These are phyloP conservation scores for Anguilla pacifica DNA, from an alignment of 2,797 vertebrate species.

Conservation along the genomic window DNA sequence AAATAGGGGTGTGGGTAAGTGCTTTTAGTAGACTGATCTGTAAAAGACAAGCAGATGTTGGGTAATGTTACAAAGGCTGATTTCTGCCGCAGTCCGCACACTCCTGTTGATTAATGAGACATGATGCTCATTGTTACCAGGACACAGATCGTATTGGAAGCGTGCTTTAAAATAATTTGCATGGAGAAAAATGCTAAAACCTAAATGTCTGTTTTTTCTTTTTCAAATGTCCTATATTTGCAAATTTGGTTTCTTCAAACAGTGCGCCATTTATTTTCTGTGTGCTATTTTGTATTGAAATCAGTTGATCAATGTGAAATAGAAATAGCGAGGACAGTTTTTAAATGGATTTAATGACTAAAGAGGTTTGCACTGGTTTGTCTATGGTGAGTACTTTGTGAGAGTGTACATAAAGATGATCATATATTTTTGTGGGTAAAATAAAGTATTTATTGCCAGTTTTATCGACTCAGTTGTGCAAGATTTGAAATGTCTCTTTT, in stretches of 20 bases:
- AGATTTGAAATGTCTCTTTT: background rate
- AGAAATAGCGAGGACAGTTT: conserved; percentile 23
- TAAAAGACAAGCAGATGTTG: conserved; percentile 32
- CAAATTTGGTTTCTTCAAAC: conserved; percentile 48
- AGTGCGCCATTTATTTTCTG: conserved; percentile 49
- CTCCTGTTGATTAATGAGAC: conserved; percentile 3
- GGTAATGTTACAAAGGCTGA: conserved; percentile 36
- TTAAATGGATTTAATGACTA: conserved; percentile 31
- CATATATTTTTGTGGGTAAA: conserved; percentile 73
- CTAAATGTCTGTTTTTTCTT: conserved; percentile 54
- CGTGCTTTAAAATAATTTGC: conserved; percentile 41
- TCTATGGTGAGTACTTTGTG: conserved; percentile 30
- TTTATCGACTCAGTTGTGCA: background rate
- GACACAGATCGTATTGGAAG: conserved; percentile 2
- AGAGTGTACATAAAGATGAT: conserved; percentile 55
- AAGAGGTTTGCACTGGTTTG: conserved; percentile 28
- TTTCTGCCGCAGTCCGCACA: conserved; percentile 23
- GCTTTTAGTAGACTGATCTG: conserved; percentile 39
- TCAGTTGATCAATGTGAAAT: conserved; percentile 31
- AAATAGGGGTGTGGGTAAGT: conserved; percentile 16
- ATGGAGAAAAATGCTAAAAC: conserved; percentile 35
- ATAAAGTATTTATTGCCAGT: conserved; percentile 76
- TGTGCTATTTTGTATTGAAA: conserved; percentile 48
- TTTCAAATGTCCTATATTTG: conserved; percentile 58
- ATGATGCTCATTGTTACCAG: conserved; percentile 21